phyloP scores from a whole-genome alignment of 2,888 invertebrate species.

The Desoria tigrina region DNA sequence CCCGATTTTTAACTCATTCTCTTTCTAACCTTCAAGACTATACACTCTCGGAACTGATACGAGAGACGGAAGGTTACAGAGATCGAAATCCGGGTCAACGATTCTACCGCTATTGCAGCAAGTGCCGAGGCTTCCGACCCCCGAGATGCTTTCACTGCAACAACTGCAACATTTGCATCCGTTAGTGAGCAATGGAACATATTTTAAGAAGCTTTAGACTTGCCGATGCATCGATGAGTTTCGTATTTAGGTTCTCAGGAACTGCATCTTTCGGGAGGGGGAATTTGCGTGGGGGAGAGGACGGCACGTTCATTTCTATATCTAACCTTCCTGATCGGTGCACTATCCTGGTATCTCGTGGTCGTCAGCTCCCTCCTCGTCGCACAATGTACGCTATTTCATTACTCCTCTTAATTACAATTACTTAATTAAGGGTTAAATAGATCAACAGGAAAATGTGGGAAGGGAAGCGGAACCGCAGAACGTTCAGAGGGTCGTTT shows the following conservation, averaged over 20 bases:
- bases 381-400: neutral
- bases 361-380: conserved; percentile 10
- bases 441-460: neutral
- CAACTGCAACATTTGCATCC: conserved; percentile 31
- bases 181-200: conserved; percentile 17
- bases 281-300: conserved; percentile 32
- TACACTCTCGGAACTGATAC: conserved; percentile 23
- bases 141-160: conserved; percentile 32
- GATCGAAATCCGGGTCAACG: conserved; percentile 23
- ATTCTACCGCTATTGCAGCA: conserved; percentile 29
- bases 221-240: neutral
- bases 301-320: conserved; percentile 17
- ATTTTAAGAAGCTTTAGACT: neutral
- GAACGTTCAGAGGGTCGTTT: neutral
- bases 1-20: neutral
- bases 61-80: conserved; percentile 28
- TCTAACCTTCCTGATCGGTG: conserved; percentile 19
- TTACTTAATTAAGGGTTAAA: no score
- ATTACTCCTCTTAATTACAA: neutral
- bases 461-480: neutral
- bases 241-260: conserved; percentile 27
- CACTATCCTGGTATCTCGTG: conserved; percentile 17
- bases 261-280: conserved; percentile 21
- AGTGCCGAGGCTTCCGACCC: conserved; percentile 31
- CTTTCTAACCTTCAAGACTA: conserved; percentile 13